phyloP scores from a whole-genome alignment of 2,113 vertebrate genomes.

The Corydoras maculifer region DNA sequence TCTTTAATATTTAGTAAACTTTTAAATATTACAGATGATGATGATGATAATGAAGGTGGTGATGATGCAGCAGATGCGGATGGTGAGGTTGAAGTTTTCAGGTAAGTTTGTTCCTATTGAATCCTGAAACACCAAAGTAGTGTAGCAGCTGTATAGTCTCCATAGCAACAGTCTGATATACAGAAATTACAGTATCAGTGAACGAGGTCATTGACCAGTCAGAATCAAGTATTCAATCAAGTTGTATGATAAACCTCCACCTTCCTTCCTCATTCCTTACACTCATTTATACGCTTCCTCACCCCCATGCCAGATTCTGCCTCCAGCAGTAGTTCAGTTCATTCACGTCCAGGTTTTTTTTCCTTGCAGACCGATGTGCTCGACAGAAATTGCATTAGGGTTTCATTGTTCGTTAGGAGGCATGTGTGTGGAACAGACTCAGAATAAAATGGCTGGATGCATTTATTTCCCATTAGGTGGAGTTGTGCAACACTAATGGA shows the following conservation, averaged over 20 bases:
- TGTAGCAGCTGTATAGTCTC: too few species aligned
- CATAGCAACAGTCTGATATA: neutral
- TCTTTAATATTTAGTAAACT: too few species aligned
- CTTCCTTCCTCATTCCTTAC: neutral
- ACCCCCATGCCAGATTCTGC: neutral
- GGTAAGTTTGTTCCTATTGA: constrained; percentile 36
- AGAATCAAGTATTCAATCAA: too few species aligned
- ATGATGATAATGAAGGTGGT: neutral
- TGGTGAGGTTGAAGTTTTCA: constrained; percentile 46
- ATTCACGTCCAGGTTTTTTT: constrained; percentile 6
- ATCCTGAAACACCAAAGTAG: neutral
- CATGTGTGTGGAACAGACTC: constrained; percentile 23
- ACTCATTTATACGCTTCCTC: neutral
- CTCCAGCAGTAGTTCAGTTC: neutral
- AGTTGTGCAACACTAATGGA: constrained; percentile 39
- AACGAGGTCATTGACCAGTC: too few species aligned
- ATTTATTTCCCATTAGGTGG: constrained; percentile 36
- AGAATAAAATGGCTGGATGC: constrained; percentile 26
- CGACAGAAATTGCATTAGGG: constrained; percentile 5
- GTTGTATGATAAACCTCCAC: too few species aligned
- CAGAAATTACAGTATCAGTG: too few species aligned
- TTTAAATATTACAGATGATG: neutral
- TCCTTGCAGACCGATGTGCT: neutral
- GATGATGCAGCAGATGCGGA: constrained; percentile 68
- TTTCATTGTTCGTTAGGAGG: constrained; percentile 5